Evolutionary conservation across 2,888 invertebrate species (phyloP).

Genomic region (Patella depressa): DNA sequence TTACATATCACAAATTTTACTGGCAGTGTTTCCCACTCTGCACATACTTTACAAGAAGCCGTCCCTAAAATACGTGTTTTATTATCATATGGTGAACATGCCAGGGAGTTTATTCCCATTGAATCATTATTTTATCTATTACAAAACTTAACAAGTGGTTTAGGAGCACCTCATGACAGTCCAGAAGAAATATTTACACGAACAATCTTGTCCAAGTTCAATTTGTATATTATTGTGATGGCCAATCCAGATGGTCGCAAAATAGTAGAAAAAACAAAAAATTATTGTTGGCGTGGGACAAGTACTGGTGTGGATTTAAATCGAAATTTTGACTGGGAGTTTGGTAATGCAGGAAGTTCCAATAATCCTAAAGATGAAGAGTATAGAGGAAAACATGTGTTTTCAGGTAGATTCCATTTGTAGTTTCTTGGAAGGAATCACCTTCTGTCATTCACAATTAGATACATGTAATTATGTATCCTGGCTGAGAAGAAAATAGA

Average conservation of each 20-base stretch:
- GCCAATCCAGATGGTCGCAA: conserved; percentile 67
- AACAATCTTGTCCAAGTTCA: conserved; percentile 52
- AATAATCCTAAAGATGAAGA: conserved; percentile 60
- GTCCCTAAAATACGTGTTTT: conserved; percentile 52
- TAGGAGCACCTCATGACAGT: conserved; percentile 31
- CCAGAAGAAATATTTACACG: conserved; percentile 38
- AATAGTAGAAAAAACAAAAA: conserved; percentile 56
- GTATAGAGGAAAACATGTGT: conserved; percentile 60
- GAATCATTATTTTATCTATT: conserved; percentile 63
- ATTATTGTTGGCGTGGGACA: conserved; percentile 69
- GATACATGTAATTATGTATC: background rate
- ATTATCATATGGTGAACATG: conserved; percentile 68
- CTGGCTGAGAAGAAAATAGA: no score
- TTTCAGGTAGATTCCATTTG: conserved; percentile 54
- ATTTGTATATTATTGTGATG: conserved; percentile 62
- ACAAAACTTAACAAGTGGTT: conserved; percentile 52
- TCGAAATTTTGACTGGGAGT: conserved; percentile 69
- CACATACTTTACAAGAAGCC: background rate
- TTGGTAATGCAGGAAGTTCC: conserved; percentile 66
- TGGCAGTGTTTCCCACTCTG: background rate
- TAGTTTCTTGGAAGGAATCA: no score
- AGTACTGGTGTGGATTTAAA: conserved; percentile 67
- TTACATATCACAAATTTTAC: conserved; percentile 60
- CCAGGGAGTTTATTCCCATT: conserved; percentile 67
- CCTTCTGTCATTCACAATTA: background rate